A percentile compares a stretch with the other conserved stretches of the same genome.
phyloP scores from a whole-genome alignment of 2,888 invertebrate genomes.

The Marasmarcha lunaedactyla region DNA sequence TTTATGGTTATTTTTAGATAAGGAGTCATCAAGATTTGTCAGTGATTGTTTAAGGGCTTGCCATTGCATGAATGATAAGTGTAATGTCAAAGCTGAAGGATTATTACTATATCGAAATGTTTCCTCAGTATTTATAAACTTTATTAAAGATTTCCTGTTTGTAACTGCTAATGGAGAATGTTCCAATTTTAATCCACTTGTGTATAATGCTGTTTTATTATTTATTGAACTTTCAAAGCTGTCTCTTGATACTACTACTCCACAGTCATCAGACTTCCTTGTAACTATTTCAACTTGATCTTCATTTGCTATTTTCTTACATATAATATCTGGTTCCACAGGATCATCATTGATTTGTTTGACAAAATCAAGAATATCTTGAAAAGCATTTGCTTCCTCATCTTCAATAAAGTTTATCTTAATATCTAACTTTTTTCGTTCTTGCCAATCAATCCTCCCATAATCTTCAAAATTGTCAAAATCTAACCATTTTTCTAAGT shows the following conservation, averaged over 20 bases:
- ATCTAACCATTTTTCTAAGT: conserved; percentile 59
- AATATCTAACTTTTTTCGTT: conserved; percentile 27
- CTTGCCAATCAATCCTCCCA: conserved; percentile 45
- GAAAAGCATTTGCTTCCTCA: conserved; percentile 30
- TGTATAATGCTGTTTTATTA: conserved; percentile 8
- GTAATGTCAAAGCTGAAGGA: conserved; percentile 34
- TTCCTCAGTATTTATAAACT: conserved; percentile 46
- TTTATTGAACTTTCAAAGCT: conserved; percentile 22
- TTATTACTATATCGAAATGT: conserved; percentile 34
- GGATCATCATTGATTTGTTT: conserved; percentile 31
- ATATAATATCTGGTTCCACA: conserved; percentile 1
- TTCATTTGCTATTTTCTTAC: conserved; percentile 8
- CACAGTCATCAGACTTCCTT: conserved; percentile 23
- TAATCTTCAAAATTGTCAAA: conserved; percentile 51
- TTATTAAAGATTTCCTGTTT: conserved; percentile 27
- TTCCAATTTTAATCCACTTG: conserved; percentile 5
- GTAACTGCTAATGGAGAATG: conserved; percentile 35
- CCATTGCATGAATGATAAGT: conserved; percentile 69
- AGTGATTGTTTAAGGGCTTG: conserved; percentile 52
- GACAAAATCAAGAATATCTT: conserved; percentile 42
- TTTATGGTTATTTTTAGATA: conserved; percentile 32
- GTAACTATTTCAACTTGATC: conserved; percentile 8
- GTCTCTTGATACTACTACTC: conserved; percentile 31
- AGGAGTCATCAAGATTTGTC: conserved; percentile 28
- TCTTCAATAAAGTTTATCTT: conserved; percentile 25